Evolutionary conservation across 2,113 vertebrate genomes (phyloP), one percentile per base, ranked within the genome.

Genomic region (Corydoras sp.): DNA sequence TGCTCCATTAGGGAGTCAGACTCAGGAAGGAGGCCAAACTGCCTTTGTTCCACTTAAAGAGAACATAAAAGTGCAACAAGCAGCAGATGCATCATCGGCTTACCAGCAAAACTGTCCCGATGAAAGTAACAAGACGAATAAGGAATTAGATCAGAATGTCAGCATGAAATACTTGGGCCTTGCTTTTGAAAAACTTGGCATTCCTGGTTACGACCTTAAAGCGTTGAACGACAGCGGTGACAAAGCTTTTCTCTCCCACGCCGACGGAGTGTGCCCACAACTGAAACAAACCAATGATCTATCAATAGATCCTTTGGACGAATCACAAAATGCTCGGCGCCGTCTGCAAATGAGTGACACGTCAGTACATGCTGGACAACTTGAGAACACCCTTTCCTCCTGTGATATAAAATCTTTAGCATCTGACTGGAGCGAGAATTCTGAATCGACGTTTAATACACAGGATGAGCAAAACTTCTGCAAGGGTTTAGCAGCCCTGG

Each of bases 401-500:
- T 88, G 83, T 2, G 92, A 93, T 43, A 77, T 80, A 6, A 81
- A 81, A 2, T 90, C 92, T 0, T 58, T 85, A 53, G 85, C 72
- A 10, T 92, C 93, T 2, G 87, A 93, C 35, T 92, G 92, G 86
- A 95, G 91, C 14, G 2, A 65, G 43, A 89, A 85, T 51, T 94
- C 95, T 3, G 85, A 89, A 35, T 93, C 93, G 9, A 94, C 91
- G 0, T 95, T 96, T 70, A 90, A 93, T 43, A 95, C 94, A 24
- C 88, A 53, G 43, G 95, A 96, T 30, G 95, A 98, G 78, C 89
- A 89, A 11, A 91, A 92, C 31, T 98, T 99, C 53, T 89, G 88
- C 65, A 92, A 90, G 0, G 92, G 93, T 13, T 86, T 99, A 72
- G 95, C 91, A 2, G 93, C 93, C 0, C 81, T 98, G 78, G 96